phyloP scores from a whole-genome alignment of 2,888 invertebrate genomes.

The Cactoblastis cactorum region DNA sequence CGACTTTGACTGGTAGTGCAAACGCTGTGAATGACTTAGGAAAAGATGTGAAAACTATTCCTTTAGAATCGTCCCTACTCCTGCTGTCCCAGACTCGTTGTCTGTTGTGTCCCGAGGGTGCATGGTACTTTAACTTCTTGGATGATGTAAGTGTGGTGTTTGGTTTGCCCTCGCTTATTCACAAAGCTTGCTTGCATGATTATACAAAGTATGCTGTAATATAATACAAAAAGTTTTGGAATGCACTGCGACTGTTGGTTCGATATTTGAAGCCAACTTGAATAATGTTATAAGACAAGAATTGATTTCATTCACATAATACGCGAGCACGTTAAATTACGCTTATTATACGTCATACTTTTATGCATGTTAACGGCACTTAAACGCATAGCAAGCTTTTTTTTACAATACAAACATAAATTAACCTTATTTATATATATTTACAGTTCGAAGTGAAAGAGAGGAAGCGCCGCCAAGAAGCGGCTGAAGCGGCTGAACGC shows the following conservation, averaged over 20 bases:
- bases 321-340: too few relatives aligned
- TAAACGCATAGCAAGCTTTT: background rate
- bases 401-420: constrained; percentile 2
- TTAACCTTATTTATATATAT: background rate
- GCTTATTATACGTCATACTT: background rate
- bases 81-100: constrained; percentile 60
- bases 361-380: background rate
- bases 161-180: constrained; percentile 29
- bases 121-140: constrained; percentile 74
- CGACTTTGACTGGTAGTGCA: constrained; percentile 53
- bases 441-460: constrained; percentile 97
- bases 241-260: too few relatives aligned
- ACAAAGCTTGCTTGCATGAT: constrained; percentile 30
- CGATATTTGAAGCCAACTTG: too few relatives aligned
- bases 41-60: constrained; percentile 56
- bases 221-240: too few relatives aligned
- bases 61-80: constrained; percentile 57
- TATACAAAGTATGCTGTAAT: too few relatives aligned
- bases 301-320: too few relatives aligned
- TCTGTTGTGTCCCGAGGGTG: constrained; percentile 58
- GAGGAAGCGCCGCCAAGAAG: constrained; percentile 92
- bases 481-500: constrained; percentile 90
- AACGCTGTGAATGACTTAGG: constrained; percentile 56
- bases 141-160: constrained; percentile 69
- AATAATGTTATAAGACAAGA: too few relatives aligned